A percentile compares a stretch with the other conserved stretches of the same genome.
Evolutionary conservation across 2,113 vertebrate genomes (phyloP).

Genomic region (Laterallus jamaicensis): DNA sequence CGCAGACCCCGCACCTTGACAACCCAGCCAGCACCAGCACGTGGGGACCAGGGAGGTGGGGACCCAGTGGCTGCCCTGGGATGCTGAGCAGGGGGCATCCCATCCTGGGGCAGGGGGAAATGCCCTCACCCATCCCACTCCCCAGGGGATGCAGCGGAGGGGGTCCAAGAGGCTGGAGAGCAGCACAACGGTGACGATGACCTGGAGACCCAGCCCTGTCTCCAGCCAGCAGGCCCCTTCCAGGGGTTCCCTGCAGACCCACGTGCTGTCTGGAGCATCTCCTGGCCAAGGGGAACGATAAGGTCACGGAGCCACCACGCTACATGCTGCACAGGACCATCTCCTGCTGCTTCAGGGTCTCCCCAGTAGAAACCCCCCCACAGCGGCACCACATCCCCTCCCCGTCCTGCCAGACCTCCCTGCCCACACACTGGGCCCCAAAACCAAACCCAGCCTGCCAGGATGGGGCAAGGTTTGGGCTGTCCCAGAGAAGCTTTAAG

Average conservation of each 20-base stretch:
- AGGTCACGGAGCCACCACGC: rapidly evolving
- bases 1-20: rapidly evolving
- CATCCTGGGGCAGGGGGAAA: rapidly evolving
- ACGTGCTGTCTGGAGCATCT: rapidly evolving
- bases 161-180: too few relatives aligned
- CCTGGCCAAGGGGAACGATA: background rate
- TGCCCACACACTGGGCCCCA: background rate
- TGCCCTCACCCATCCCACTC: too few relatives aligned
- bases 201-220: background rate
- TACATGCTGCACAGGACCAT: rapidly evolving
- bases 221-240: background rate
- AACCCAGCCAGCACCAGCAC: background rate
- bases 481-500: background rate
- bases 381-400: rapidly evolving
- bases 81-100: background rate
- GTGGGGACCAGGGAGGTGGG: rapidly evolving
- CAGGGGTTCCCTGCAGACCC: background rate
- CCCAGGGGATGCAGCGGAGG: too few relatives aligned
- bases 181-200: rapidly evolving
- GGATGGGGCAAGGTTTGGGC: background rate
- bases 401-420: background rate
- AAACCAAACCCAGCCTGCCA: rapidly evolving
- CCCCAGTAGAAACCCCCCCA: background rate
- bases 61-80: background rate
- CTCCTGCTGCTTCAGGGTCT: background rate